Evolutionary conservation across 1,140 invertebrate genomes (phyloP).

Genomic region (Zaprionus inermis): DNA sequence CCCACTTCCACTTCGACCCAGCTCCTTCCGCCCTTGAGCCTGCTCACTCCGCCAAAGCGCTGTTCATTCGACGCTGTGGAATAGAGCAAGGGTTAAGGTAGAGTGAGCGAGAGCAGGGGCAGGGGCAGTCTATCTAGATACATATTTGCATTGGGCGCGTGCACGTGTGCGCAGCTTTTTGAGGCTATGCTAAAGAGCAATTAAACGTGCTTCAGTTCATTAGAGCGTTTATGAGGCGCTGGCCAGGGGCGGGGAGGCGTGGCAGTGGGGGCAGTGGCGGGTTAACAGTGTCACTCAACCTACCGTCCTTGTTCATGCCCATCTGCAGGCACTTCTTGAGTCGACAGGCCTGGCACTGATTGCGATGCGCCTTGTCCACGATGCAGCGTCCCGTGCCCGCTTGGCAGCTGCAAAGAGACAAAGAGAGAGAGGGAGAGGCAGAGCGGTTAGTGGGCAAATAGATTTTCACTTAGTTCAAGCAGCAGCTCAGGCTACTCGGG

Average conservation of each 20-base stretch:
- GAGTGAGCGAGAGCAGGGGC: background rate
- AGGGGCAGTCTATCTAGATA: background rate
- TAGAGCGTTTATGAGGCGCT: constrained; percentile 53
- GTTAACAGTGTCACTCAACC: no score
- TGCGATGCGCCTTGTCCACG: constrained; percentile 99
- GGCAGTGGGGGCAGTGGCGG: background rate
- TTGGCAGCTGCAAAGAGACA: constrained; percentile 92
- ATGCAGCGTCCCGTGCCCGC: constrained; percentile 97
- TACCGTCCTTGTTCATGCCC: constrained; percentile 99
- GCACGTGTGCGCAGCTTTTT: constrained; percentile 63
- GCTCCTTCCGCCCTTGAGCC: no score
- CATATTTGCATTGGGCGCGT: constrained; percentile 48
- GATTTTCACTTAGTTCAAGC: constrained; percentile 50
- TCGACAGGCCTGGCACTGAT: constrained; percentile 98
- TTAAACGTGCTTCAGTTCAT: constrained; percentile 75
- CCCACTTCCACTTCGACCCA: no score
- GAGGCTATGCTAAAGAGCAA: constrained; percentile 71
- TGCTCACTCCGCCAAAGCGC: background rate
- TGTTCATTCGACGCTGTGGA: constrained; percentile 37
- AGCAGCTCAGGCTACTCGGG: constrained; percentile 19
- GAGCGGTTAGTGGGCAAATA: background rate
- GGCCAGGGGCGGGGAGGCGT: background rate
- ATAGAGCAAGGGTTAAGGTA: constrained; percentile 39
- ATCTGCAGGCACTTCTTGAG: constrained; percentile 99
- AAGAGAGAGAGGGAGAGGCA: constrained; percentile 1